A percentile compares a stretch with the other conserved stretches of the same genome.
These are phyloP conservation scores for Panthera tigris DNA, from an alignment of 2,113 vertebrate species.

Conservation along the genomic window DNA sequence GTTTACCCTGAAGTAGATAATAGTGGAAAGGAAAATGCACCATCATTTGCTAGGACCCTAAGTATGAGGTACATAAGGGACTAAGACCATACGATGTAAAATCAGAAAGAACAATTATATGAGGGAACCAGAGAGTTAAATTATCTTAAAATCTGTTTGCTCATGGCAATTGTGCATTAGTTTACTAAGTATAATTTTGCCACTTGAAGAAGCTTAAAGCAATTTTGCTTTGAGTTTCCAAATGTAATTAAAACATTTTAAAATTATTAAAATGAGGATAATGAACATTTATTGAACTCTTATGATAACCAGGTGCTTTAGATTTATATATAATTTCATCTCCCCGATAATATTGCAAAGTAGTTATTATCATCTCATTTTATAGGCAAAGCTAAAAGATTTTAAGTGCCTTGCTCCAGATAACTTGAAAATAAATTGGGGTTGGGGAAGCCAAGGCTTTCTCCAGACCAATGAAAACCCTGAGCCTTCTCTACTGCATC, in stretches of 20 bases:
- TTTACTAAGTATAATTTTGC: not conserved
- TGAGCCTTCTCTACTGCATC: not conserved
- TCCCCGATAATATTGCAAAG: not conserved
- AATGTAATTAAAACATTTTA: slow-evolving; percentile 12
- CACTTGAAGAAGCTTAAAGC: not conserved
- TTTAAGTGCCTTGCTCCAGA: not conserved
- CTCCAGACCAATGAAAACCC: not conserved
- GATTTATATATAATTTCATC: not conserved
- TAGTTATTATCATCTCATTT: not conserved
- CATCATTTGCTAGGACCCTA: not conserved
- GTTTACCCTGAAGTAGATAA: not conserved
- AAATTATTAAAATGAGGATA: not conserved
- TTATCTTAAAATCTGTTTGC: not conserved
- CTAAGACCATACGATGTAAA: not conserved
- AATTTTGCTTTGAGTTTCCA: slow-evolving; percentile 2
- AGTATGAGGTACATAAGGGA: not conserved
- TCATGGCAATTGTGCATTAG: not conserved
- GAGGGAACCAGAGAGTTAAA: not conserved
- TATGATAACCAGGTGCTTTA: not conserved
- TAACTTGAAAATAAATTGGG: not conserved
- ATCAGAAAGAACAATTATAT: not conserved
- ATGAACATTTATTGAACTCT: not conserved
- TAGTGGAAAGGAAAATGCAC: not conserved
- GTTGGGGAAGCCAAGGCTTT: not conserved
- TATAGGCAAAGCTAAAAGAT: not conserved